phyloP scores from a whole-genome alignment of 2,888 invertebrate species.

The Acheta domesticus region DNA sequence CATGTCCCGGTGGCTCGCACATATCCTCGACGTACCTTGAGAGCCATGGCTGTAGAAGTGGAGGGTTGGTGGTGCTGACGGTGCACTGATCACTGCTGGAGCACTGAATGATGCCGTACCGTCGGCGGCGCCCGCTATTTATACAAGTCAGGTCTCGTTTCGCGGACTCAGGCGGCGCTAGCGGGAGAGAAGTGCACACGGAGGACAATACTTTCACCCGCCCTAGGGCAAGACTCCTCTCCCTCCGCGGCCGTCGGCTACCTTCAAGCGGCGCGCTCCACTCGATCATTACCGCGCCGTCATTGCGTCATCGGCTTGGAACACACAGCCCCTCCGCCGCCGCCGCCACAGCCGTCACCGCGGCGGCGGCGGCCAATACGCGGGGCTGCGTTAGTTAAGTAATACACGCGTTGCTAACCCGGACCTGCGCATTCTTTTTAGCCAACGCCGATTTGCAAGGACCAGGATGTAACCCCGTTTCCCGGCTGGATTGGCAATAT shows the following conservation, averaged over 20 bases:
- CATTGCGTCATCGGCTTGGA: background rate
- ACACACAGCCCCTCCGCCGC: background rate
- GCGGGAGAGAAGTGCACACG: background rate
- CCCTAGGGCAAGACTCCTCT: background rate
- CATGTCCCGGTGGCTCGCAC: background rate
- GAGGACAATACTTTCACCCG: constrained; percentile 18
- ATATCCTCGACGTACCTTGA: background rate
- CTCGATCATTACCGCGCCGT: background rate
- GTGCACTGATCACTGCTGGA: constrained; percentile 19
- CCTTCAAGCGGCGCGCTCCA: background rate
- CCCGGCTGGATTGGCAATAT: background rate
- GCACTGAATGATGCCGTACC: constrained; percentile 12
- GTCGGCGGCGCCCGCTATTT: constrained; percentile 24
- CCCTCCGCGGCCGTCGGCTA: background rate
- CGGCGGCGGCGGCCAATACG: too few species aligned
- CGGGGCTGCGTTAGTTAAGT: too few species aligned
- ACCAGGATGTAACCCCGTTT: constrained; percentile 10
- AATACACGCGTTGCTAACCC: background rate
- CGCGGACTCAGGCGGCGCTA: background rate
- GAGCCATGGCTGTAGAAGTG: background rate
- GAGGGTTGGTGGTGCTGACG: background rate
- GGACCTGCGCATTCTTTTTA: background rate
- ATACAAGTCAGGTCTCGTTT: constrained; percentile 19
- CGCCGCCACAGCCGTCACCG: too few species aligned
- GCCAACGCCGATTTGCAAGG: constrained; percentile 3